Base-by-base conservation (phyloP, 2,888 invertebrate genomes). In the Rhorus exstirpatorius region DNA sequence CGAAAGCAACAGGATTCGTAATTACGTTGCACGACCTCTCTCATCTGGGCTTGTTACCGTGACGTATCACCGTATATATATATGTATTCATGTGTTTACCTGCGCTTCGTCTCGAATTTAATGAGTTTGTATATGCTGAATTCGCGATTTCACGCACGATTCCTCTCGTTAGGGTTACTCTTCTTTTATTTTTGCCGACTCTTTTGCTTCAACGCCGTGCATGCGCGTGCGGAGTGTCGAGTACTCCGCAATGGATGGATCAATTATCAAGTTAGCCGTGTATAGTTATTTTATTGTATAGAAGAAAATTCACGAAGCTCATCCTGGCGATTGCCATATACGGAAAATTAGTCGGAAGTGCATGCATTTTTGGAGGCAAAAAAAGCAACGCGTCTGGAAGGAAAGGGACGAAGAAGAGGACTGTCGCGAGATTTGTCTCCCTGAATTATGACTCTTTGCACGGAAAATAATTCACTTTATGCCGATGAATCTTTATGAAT, bases 1-100 rank as follows among this genome's bases (percentile, higher is more conserved):
- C 19, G 26, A 65, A n/a, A 77, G 67, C 76, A 81, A 81, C 81
- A 81, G 51, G 58, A 77, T 81, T 77, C 55, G 77, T 68, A 77
- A 81, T 81, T 81, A 72, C 65, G 35, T 75, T 21, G 53, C 46
- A 14, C 46, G 68, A 38, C 19, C 46, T 58, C 67, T 67, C 46
- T 21, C 68, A 17, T 46, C 24, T 14, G 31, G 10, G 17, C 46
- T 67, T n/a, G 67, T 38, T 24, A n/a, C n/a, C 21, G 44, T 63
- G 31, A 31, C 65, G 24, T 41, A n/a, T n/a, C n/a, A n/a, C 26
- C 1, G 31, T 19, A 19, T 60, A 1, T 53, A 58, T 3, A 12
- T 26, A 2, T 51, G n/a, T 38, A 24, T 60, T n/a, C 26, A 7
- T 21, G 12, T 55, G 10, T 65, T 26, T 31, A 10, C 26, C 12